A percentile compares a stretch with the other conserved stretches of the same genome.
These are phyloP conservation scores for Macrocentrus cingulum DNA, from an alignment of 1,140 invertebrate species.

Conservation along the genomic window DNA sequence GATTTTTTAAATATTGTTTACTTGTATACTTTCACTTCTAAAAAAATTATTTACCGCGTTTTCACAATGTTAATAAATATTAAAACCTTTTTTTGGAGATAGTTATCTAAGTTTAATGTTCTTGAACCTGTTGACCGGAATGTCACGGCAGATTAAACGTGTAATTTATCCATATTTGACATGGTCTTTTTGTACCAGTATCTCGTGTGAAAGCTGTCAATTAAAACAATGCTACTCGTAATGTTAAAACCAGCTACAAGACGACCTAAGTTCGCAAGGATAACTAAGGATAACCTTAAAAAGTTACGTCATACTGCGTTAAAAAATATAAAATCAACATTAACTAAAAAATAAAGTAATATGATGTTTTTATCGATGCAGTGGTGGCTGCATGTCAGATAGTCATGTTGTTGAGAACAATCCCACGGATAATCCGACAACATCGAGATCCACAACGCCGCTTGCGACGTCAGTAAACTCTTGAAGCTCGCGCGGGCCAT, in stretches of 20 bases:
- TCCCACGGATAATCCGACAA: neutral
- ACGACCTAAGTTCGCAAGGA: slow-evolving; percentile 28
- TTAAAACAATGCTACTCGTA: slow-evolving; percentile 35
- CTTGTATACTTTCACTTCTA: no score
- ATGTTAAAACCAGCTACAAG: slow-evolving; percentile 34
- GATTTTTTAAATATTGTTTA: no score
- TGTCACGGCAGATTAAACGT: slow-evolving; percentile 36
- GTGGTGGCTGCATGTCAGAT: neutral
- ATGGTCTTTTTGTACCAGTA: neutral
- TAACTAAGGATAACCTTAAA: slow-evolving; percentile 38
- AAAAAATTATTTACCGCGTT: no score
- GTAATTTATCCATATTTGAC: slow-evolving; percentile 34
- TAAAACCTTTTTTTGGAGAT: no score
- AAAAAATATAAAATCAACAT: slow-evolving; percentile 1
- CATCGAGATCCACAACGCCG: no score
- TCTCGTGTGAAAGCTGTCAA: neutral
- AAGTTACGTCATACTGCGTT: slow-evolving; percentile 13
- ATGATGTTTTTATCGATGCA: neutral
- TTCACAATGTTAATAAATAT: no score
- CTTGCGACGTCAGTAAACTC: neutral
- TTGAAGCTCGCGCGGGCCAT: neutral
- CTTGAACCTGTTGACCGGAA: slow-evolving; percentile 37
- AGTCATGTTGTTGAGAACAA: neutral
- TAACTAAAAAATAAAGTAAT: slow-evolving; percentile 8
- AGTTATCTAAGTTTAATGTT: no score